Evolutionary conservation across 2,888 invertebrate genomes (phyloP), one percentile per base, ranked within the genome.

Genomic region (Diogma glabrata): DNA sequence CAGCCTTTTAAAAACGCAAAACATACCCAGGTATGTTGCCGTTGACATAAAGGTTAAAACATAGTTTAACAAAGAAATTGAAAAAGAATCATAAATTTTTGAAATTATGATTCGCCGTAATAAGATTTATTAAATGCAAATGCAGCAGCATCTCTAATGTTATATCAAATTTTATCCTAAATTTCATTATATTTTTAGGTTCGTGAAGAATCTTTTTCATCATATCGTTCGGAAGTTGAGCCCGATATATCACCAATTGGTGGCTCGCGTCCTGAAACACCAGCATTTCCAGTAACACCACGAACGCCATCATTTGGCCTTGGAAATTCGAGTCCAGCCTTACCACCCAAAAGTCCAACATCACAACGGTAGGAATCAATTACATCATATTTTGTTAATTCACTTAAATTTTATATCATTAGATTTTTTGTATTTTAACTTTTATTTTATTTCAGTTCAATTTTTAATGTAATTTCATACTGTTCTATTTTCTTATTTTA

Each of bases 281-380:
- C 95, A 40, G 87, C 88, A 51, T 95, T 95, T 75, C 94, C 95
- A 54, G 89, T 91, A 51, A 86, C 87, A 62, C 90, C 91, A 52
- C 81, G 89, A 60, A 92, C 91, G 7, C 92, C 91, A 12, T 26
- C 17, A 24, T 53, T 50, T 26, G 53, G 61, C 7, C 87, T 86
- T 63, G 84, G 86, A 63, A 77, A 81, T 45, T 79, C 83, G 52
- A 79, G 78, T 52, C 81, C 82, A 51, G 81, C 85, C 67, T 71
- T 82, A 59, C 87, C 87, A 57, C 87, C 87, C 64, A 86, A 87
- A 69, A 87, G 87, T 76, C 86, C 86, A 70, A 78, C 80, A 68
- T 76, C 78, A 70, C 76, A 78, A 67, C 77, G 82, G 81, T 79
- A 66, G 72, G 72, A 63, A 22, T 14, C 10, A 40, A 45, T 14